Base-by-base conservation (phyloP, 2,888 invertebrate genomes). In the Himalopsyche japonica region DNA sequence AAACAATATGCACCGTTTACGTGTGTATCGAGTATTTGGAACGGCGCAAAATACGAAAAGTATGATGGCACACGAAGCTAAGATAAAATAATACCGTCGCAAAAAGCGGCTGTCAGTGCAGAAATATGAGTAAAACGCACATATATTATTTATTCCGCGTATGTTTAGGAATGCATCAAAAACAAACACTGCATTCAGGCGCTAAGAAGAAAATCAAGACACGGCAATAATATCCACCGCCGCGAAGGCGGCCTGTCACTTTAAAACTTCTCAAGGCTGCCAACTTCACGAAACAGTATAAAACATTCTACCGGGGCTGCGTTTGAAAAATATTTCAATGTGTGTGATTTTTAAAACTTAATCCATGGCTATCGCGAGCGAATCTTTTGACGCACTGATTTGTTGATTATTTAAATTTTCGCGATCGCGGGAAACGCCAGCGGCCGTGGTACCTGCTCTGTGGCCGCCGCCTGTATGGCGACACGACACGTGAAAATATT, bases 191-290 rank as follows among this genome's bases (percentile, higher is more conserved):
- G 77, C 77, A 77, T 77, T 77, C 77, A 32, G 20, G 57, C 57
- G 57, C 57, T 57, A 57, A 57, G 57, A 37, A 37, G 20, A 37
- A 77, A 77, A 77, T 77, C 77, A 77, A 32, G 77, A 77, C 77
- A 32, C 77, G 77, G 79, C 79, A 47, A 57, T 57, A 57, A 57
- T 57, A 57, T 57, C 57, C 57, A 57, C 57, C 57, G 57, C 57
- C 57, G 27, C 43, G 18, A 37, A 47, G 27, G 79, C 47, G 43
- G 79, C 79, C 79, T 79, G 79, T 79, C 79, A 79, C 79, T 79
- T 48, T 24, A 15, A 27, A 81, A 81, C 37, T 76, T 57, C 48
- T 81, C 81, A 81, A 81, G 81, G 81, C 30, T 81, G 76, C 64
- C 64, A 15, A 20, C 43, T 43, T 43, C 48, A 47, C 30, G 79